Conservation (phyloP, 2,113 vertebrate species). For the Lanius ludovicianus region DNA sequence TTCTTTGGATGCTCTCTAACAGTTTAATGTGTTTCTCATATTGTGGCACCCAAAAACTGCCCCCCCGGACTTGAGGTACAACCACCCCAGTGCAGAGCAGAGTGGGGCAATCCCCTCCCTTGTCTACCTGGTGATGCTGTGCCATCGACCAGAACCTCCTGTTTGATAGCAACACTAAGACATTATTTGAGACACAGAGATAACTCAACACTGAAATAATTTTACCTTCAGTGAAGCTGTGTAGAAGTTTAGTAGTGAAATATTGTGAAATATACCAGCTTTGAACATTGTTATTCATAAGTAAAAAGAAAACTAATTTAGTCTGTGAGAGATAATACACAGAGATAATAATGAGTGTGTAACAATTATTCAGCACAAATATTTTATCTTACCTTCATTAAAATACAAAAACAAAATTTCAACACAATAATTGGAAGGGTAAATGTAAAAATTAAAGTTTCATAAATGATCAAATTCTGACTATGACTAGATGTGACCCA, state of each 20-base stretch:
- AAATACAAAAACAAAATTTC: neutral
- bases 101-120: neutral
- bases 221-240: neutral
- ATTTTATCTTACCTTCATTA: conserved; percentile 1
- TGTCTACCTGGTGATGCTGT: accelerated
- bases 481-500: neutral
- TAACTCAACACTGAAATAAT: neutral
- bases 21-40: neutral
- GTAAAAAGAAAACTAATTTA: neutral
- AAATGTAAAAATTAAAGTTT: conserved; percentile 6
- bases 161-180: neutral
- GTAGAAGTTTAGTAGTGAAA: neutral
- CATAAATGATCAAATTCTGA: neutral
- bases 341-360: neutral
- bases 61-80: neutral
- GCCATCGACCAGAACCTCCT: neutral
- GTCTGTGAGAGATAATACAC: neutral
- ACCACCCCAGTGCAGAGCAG: neutral
- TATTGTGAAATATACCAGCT: neutral
- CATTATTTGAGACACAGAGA: neutral
- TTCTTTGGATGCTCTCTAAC: no score
- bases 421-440: neutral
- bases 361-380: neutral
- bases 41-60: neutral
- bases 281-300: neutral